These are phyloP conservation scores for Tachina grossa DNA, from an alignment of 2,888 invertebrate species.

Conservation along the genomic window DNA sequence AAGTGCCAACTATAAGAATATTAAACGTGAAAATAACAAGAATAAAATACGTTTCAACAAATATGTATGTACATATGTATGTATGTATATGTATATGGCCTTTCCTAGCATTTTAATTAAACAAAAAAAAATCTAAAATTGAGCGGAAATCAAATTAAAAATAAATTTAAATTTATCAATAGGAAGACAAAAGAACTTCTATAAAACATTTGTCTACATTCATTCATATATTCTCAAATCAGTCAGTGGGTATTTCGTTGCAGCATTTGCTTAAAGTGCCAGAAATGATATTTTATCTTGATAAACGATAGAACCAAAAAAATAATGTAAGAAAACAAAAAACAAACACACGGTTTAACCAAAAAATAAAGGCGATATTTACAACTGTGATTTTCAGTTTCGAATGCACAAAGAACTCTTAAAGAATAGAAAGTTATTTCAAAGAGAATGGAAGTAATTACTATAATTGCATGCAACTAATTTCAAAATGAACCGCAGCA, in stretches of 20 bases:
- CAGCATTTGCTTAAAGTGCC: slow-evolving; percentile 48
- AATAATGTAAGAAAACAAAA: background rate
- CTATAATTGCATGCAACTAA: slow-evolving; percentile 75
- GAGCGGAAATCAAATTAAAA: slow-evolving; percentile 70
- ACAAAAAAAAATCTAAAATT: slow-evolving; percentile 15
- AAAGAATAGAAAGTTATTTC: slow-evolving; percentile 9
- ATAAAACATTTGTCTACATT: background rate
- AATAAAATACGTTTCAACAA: slow-evolving; percentile 16
- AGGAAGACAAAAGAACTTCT: slow-evolving; percentile 27
- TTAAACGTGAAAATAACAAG: slow-evolving; percentile 39
- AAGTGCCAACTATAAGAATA: background rate
- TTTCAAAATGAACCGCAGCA: slow-evolving; percentile 72
- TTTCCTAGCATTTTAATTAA: slow-evolving; percentile 29
- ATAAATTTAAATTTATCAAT: slow-evolving; percentile 68
- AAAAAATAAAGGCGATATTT: slow-evolving; percentile 3
- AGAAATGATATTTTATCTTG: slow-evolving; percentile 69
- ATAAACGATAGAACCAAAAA: slow-evolving; percentile 36
- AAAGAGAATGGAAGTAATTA: slow-evolving; percentile 72
- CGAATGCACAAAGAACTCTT: slow-evolving; percentile 2
- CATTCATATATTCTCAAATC: slow-evolving; percentile 1
- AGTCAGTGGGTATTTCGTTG: slow-evolving; percentile 48
- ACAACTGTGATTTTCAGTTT: slow-evolving; percentile 6
- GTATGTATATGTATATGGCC: background rate
- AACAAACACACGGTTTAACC: background rate
- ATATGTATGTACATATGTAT: background rate